Conservation (phyloP, 1,140 invertebrate genomes). For the Anoplophora glabripennis region DNA sequence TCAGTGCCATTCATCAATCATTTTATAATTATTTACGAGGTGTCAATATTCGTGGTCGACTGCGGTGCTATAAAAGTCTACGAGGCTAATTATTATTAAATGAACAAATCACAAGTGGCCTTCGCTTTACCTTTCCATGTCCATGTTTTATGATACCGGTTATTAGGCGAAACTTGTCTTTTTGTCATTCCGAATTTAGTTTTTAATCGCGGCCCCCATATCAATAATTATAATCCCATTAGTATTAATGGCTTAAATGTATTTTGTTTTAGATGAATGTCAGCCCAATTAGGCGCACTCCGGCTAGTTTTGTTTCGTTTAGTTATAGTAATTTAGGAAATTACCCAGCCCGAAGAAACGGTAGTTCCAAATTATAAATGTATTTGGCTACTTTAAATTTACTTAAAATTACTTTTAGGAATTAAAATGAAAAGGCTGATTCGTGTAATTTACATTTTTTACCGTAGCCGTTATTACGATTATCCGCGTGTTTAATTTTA, state of each 20-base stretch:
- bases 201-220: constrained; percentile 18
- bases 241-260: constrained; percentile 24
- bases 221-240: constrained; percentile 20
- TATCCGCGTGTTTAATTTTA: no score
- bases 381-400: constrained; percentile 15
- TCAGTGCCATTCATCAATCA: no score
- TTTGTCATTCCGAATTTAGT: constrained; percentile 10
- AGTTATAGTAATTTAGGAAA: constrained; percentile 21
- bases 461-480: no score
- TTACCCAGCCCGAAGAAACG: constrained; percentile 13
- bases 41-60: no score
- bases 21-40: no score
- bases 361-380: constrained; percentile 19
- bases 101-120: constrained; percentile 20
- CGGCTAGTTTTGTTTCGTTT: constrained; percentile 17
- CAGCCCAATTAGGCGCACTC: constrained; percentile 15
- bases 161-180: constrained; percentile 8
- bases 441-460: no score
- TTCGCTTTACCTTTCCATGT: constrained; percentile 13
- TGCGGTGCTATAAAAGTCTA: background rate
- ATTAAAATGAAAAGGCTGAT: constrained; percentile 4
- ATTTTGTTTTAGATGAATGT: constrained; percentile 20
- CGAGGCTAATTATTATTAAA: constrained; percentile 18
- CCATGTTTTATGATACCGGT: constrained; percentile 1
- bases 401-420: constrained; percentile 1